Evolutionary conservation across 2,797 vertebrate species (phyloP), one percentile per base, ranked within the genome.

Genomic region (Aotus griseimembra): DNA sequence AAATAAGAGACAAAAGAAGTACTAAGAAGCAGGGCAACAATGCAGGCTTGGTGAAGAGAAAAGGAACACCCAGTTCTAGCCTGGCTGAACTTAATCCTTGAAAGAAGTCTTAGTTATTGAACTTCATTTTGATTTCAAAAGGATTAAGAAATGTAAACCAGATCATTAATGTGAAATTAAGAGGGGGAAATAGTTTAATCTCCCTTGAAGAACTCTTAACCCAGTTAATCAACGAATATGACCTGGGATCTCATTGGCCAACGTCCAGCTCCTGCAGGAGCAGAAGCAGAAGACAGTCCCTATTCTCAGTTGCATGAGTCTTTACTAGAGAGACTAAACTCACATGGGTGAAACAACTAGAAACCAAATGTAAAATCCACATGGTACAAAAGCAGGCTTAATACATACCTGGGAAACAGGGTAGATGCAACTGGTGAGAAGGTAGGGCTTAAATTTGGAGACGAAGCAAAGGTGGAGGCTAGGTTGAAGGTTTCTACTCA

Each of bases 251-350:
- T 61, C 76, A 36, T 0, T 57, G 48, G n/a, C 33, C 52, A 33
- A 28, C 0, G 1, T 4, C 41, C 4, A 14, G 7, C 20, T 7
- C 11, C 20, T n/a, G 5, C 11, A 15, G 70, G 39, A 83, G 48
- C 7, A n/a, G 70, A 48, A 83, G 48, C 7, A 41, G 52, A 82
- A 55, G 26, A 33, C 22, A 39, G 33, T n/a, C 14, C 44, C 30
- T 58, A n/a, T 15, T 79, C 33, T n/a, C 57, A 41, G 28, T 4
- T 5, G 5, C 22, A 20, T 48, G 39, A 13, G 48, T 36, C 46
- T 84, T 77, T 58, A 26, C 20, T 39, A 22, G 10, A 28, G 36
- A 93, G 19, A 52, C 77, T 67, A 76, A 39, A 77, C 33, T 84
- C 72, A 48, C 80, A 7, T 33, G 24, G 58, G 30, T n/a, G 55